Conservation (phyloP, 2,888 invertebrate species). For the Prenolepis imparis region DNA sequence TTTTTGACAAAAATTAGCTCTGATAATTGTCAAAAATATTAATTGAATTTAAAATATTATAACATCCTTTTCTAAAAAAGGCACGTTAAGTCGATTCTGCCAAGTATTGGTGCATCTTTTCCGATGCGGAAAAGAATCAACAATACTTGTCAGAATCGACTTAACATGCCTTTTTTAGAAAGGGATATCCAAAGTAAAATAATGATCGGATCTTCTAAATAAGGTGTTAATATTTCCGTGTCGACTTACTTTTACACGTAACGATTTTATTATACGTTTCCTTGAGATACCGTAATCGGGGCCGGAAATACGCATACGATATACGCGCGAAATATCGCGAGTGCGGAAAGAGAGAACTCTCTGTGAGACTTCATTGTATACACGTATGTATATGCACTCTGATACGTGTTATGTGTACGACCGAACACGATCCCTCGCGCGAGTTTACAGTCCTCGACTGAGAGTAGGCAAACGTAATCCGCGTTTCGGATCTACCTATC, state of each 20-base stretch:
- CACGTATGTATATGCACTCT: conserved; percentile 60
- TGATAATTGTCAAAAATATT: no score
- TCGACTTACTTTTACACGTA: conserved; percentile 1
- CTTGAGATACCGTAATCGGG: conserved; percentile 42
- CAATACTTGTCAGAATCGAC: no score
- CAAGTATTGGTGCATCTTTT: no score
- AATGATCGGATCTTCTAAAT: conserved; percentile 1
- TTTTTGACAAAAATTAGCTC: no score
- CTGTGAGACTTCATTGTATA: conserved; percentile 59
- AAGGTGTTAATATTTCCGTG: conserved; percentile 27
- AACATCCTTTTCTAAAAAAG: no score
- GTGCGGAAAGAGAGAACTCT: conserved; percentile 44
- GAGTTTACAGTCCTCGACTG: conserved; percentile 71
- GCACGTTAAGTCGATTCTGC: no score
- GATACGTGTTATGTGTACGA: conserved; percentile 60
- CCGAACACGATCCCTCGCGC: conserved; percentile 69
- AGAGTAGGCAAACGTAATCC: conserved; percentile 68
- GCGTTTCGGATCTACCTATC: conserved; percentile 71
- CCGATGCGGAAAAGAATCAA: no score
- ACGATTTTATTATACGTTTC: conserved; percentile 57
- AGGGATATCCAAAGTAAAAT: not conserved
- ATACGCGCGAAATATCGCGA: not conserved
- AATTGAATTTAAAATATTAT: no score
- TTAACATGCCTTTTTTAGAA: no score
- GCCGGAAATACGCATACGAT: conserved; percentile 65